A percentile compares a stretch with the other conserved stretches of the same genome.
phyloP scores from a whole-genome alignment of 1,140 invertebrate genomes.

The Neuroterus valhalla region DNA sequence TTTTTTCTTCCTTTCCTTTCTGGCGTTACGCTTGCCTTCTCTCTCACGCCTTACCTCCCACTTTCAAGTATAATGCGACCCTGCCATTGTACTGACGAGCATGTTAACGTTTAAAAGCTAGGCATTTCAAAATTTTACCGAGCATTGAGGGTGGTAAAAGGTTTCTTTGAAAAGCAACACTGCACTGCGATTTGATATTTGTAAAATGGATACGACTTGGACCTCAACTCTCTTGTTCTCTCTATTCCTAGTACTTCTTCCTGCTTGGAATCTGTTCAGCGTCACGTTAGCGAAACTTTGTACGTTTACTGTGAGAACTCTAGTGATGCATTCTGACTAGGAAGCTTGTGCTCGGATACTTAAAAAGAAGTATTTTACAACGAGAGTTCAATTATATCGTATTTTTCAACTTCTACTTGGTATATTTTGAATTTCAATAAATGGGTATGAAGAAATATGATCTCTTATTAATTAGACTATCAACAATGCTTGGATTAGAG shows the following conservation, averaged over 20 bases:
- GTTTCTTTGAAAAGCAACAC: slow-evolving; percentile 60
- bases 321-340: not conserved
- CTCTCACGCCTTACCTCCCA: slow-evolving; percentile 34
- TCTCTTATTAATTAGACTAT: too few species aligned
- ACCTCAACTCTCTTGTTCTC: slow-evolving; percentile 33
- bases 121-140: slow-evolving; percentile 66
- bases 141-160: slow-evolving; percentile 66
- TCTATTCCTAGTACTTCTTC: not conserved
- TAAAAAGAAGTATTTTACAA: too few species aligned
- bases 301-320: not conserved
- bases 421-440: not conserved
- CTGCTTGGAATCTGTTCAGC: not conserved
- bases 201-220: slow-evolving; percentile 61
- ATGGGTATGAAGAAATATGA: not conserved
- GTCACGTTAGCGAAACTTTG: not conserved
- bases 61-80: slow-evolving; percentile 62
- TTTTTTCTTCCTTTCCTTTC: not conserved
- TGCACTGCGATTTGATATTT: slow-evolving; percentile 66
- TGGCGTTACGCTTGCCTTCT: slow-evolving; percentile 8
- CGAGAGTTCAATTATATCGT: too few species aligned
- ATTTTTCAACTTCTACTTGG: too few species aligned
- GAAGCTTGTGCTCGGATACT: too few species aligned
- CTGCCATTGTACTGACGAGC: slow-evolving; percentile 52
- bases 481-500: too few species aligned
- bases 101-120: slow-evolving; percentile 67